phyloP scores from a whole-genome alignment of 1,140 invertebrate genomes.

The Euwallacea similis region DNA sequence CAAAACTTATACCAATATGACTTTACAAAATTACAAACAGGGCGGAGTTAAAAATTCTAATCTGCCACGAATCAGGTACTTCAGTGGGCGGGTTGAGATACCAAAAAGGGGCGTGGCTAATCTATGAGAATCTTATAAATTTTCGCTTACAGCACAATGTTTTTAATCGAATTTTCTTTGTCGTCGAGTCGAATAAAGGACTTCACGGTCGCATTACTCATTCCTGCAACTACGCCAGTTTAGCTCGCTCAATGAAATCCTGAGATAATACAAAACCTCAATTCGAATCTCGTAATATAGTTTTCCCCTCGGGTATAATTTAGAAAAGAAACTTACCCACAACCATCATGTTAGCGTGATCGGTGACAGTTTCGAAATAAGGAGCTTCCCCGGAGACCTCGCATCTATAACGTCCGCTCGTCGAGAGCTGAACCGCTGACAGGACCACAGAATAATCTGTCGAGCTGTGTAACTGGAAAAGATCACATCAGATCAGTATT shows the following conservation, averaged over 20 bases:
- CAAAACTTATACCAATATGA: too few relatives aligned
- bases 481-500: slow-evolving; percentile 17
- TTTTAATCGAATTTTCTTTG: too few relatives aligned
- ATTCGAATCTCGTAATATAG: slow-evolving; percentile 7
- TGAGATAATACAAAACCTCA: background rate
- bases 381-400: slow-evolving; percentile 85
- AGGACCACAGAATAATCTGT: slow-evolving; percentile 74
- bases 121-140: too few relatives aligned
- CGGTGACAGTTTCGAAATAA: slow-evolving; percentile 75
- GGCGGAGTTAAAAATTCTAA: too few relatives aligned
- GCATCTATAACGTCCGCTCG: slow-evolving; percentile 78
- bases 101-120: too few relatives aligned
- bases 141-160: too few relatives aligned
- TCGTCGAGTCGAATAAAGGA: too few relatives aligned
- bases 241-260: too few relatives aligned
- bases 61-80: too few relatives aligned
- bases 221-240: background rate
- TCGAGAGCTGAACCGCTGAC: slow-evolving; percentile 72
- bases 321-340: slow-evolving; percentile 66
- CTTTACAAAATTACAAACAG: too few relatives aligned
- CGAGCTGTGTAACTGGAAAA: slow-evolving; percentile 71
- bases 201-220: too few relatives aligned
- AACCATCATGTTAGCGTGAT: slow-evolving; percentile 74
- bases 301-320: slow-evolving; percentile 1
- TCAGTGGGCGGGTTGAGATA: too few relatives aligned